phyloP scores from a whole-genome alignment of 1,140 invertebrate species.

The Orussus abietinus region DNA sequence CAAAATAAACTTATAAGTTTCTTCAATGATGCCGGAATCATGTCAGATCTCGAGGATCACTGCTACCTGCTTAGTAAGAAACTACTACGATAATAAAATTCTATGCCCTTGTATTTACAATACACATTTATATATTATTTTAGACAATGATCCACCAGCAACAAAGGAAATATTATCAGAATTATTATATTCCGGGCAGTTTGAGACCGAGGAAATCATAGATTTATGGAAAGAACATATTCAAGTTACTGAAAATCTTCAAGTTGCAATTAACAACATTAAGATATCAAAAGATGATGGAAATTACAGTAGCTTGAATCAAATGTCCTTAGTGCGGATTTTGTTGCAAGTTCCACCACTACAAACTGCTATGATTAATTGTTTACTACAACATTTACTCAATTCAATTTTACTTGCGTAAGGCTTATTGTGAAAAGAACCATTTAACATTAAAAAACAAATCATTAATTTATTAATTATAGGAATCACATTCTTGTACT shows the following conservation, averaged over 20 bases:
- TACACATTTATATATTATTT: too few relatives aligned
- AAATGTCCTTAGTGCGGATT: conserved; percentile 35
- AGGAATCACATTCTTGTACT: conserved; percentile 7
- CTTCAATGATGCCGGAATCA: too few relatives aligned
- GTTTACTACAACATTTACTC: conserved; percentile 36
- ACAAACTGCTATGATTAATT: conserved; percentile 35
- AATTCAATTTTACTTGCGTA: conserved; percentile 39
- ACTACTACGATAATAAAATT: too few relatives aligned
- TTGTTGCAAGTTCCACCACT: conserved; percentile 39
- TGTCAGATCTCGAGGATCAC: too few relatives aligned
- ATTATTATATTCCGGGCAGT: conserved; percentile 21
- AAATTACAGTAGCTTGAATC: conserved; percentile 19
- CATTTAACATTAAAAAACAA: conserved; percentile 9
- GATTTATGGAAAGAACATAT: conserved; percentile 35
- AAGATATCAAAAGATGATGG: conserved; percentile 24
- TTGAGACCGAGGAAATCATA: conserved; percentile 28
- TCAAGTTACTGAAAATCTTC: conserved; percentile 31
- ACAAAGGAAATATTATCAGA: conserved; percentile 33
- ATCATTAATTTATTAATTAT: conserved; percentile 6
- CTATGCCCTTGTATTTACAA: too few relatives aligned
- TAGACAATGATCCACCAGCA: conserved; percentile 29
- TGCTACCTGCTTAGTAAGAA: too few relatives aligned
- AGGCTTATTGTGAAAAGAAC: too few relatives aligned
- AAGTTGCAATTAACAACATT: conserved; percentile 33
- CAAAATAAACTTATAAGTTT: too few relatives aligned